phyloP scores from a whole-genome alignment of 2,888 invertebrate species.

The Unio pictorum region DNA sequence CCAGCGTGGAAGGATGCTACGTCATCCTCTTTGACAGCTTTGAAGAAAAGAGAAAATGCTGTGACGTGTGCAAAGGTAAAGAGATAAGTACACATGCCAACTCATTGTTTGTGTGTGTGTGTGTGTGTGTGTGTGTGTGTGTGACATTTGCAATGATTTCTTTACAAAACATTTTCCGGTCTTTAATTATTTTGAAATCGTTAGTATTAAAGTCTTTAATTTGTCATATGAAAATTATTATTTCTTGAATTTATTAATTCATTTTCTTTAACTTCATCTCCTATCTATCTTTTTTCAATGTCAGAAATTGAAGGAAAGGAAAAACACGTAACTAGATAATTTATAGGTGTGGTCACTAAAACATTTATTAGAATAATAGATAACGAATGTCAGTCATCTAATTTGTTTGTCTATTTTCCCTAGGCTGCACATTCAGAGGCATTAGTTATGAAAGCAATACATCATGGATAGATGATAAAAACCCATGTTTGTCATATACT shows the following conservation, averaged over 20 bases:
- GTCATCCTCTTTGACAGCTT: slow-evolving; percentile 79
- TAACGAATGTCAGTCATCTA: no score
- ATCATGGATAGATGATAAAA: slow-evolving; percentile 81
- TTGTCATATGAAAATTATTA: no score
- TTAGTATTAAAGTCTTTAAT: no score
- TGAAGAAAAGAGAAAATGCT: slow-evolving; percentile 84
- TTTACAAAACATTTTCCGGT: slow-evolving; percentile 24
- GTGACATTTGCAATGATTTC: slow-evolving; percentile 11
- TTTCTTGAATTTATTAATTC: no score
- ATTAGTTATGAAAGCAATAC: slow-evolving; percentile 83
- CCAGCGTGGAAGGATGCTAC: slow-evolving; percentile 83
- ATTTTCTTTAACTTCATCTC: no score
- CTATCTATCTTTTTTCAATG: no score
- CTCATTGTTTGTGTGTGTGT: slow-evolving; percentile 1
- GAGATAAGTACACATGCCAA: slow-evolving; percentile 75
- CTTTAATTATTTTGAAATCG: no score
- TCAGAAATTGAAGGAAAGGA: no score
- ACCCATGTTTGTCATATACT: slow-evolving; percentile 53
- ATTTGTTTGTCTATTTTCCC: no score
- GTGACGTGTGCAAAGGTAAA: slow-evolving; percentile 80
- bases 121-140: neutral
- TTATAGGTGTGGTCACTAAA: no score
- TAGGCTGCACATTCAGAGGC: slow-evolving; percentile 86
- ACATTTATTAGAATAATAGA: no score
- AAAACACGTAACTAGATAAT: no score